Evolutionary conservation across 1,140 invertebrate genomes (phyloP), one percentile per base, ranked within the genome.

Genomic region (Gryllus bimaculatus): DNA sequence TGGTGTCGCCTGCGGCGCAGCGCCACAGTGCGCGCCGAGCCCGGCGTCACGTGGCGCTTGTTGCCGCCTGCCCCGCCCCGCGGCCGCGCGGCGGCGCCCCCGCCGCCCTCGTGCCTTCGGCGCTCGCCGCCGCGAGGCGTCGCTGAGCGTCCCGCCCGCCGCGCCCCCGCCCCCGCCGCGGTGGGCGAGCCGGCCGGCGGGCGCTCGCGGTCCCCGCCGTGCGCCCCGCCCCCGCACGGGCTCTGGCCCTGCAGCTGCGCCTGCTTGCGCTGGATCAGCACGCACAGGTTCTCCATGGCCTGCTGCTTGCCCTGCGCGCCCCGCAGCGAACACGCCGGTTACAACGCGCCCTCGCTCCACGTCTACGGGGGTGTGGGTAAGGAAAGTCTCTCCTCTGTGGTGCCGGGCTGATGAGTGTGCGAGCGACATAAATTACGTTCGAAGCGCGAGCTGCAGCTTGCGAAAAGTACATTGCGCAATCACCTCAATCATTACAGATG

Each of bases 281-380:
- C 80, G 47, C 79, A 79, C 26, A 84, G 79, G 78, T 82, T 81
- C 48, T 85, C 83, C 47, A 85, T 76, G 4, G 84, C 85, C 75
- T 83, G 66, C 66, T 83, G 79, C 82, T 85, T 86, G 75, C 83
- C 82, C 85, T 85, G 12, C 26, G 80, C 78, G n/a, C n/a, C n/a
- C n/a, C n/a, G 54, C 75, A 39, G 48, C 66, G 77, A 79, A 78
- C n/a, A n/a, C n/a, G n/a, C n/a, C n/a, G n/a, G n/a, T n/a, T n/a
- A n/a, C n/a, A 15, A 78, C 76, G 66, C 66, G 66, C n/a, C n/a
- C n/a, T n/a, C n/a, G n/a, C n/a, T n/a, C n/a, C n/a, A n/a, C n/a
- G n/a, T n/a, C n/a, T n/a, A n/a, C n/a, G n/a, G n/a, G n/a, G n/a
- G n/a, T n/a, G n/a, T n/a, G n/a, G n/a, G n/a, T n/a, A n/a, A n/a